Conservation (phyloP, 2,888 invertebrate genomes). For the Cephalotes varians region DNA sequence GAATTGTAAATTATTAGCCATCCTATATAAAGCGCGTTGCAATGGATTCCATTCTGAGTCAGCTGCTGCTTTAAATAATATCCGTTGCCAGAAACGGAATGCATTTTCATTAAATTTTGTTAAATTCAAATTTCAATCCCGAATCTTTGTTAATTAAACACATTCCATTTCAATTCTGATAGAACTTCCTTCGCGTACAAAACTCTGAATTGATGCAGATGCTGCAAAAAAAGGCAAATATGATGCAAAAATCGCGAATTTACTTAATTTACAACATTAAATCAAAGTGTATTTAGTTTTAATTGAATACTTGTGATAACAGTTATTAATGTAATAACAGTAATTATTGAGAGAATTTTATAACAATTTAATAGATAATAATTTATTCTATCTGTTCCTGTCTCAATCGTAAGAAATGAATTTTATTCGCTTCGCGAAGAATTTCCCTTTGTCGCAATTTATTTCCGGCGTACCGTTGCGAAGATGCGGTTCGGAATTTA, state of each 20-base stretch:
- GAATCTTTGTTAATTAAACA: constrained; percentile 49
- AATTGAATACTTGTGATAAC: not conserved
- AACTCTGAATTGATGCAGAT: not conserved
- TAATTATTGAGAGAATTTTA: not conserved
- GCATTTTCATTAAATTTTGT: constrained; percentile 40
- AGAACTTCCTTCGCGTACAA: not conserved
- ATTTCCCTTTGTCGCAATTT: constrained; percentile 25
- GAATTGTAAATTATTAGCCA: constrained; percentile 64
- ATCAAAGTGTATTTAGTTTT: not conserved
- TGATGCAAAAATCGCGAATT: not conserved
- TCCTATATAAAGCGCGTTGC: constrained; percentile 47
- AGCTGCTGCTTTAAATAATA: constrained; percentile 60
- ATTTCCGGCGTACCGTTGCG: not conserved
- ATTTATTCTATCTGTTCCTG: not conserved
- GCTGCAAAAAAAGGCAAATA: not conserved
- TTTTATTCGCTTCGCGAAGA: not conserved
- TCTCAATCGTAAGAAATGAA: not conserved
- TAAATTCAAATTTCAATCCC: constrained; percentile 32
- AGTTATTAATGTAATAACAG: not conserved
- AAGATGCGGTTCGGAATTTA: constrained; percentile 33
- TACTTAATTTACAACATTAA: not conserved
- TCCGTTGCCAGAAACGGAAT: constrained; percentile 27
- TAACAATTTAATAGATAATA: not conserved
- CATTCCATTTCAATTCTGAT: constrained; percentile 25
- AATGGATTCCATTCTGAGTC: constrained; percentile 50